Evolutionary conservation across 2,113 vertebrate genomes (phyloP).

Genomic region (Platichthys stellatus): DNA sequence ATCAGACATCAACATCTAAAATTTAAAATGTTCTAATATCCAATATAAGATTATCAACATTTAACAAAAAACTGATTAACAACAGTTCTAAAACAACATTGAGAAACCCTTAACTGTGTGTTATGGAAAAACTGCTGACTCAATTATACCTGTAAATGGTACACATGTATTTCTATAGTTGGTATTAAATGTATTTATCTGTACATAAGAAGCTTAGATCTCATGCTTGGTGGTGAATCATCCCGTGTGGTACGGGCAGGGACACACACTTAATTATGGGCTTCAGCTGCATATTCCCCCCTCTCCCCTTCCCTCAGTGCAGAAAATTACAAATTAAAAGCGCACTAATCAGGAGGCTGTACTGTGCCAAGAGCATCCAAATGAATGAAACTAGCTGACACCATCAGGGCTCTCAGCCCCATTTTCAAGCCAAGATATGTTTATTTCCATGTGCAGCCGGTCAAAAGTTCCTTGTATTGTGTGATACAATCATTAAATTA

Average conservation of each 20-base stretch:
- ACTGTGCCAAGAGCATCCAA: conserved; percentile 25
- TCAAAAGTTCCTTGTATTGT: conserved; percentile 26
- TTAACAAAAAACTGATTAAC: not conserved
- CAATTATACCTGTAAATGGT: not conserved
- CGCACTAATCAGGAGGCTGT: conserved; percentile 44
- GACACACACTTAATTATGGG: conserved; percentile 36
- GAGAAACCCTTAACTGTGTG: not conserved
- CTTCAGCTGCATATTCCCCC: conserved; percentile 14
- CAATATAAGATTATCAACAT: not conserved
- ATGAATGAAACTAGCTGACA: conserved; percentile 39
- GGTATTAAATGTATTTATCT: not conserved
- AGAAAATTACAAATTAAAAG: conserved; percentile 46
- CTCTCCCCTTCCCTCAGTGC: conserved; percentile 17
- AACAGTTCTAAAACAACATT: not conserved
- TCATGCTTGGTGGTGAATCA: conserved; percentile 1
- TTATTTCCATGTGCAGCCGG: conserved; percentile 9
- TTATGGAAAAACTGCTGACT: not conserved
- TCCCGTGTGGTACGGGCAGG: not conserved
- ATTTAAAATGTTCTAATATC: too few species aligned
- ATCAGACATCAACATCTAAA: too few species aligned
- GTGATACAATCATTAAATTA: conserved; percentile 24
- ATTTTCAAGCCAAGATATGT: conserved; percentile 19
- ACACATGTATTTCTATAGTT: not conserved
- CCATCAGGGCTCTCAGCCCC: conserved; percentile 24
- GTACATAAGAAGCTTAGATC: not conserved